Conservation (phyloP, 2,797 vertebrate species). For the Hypotaenidia philippensis region DNA sequence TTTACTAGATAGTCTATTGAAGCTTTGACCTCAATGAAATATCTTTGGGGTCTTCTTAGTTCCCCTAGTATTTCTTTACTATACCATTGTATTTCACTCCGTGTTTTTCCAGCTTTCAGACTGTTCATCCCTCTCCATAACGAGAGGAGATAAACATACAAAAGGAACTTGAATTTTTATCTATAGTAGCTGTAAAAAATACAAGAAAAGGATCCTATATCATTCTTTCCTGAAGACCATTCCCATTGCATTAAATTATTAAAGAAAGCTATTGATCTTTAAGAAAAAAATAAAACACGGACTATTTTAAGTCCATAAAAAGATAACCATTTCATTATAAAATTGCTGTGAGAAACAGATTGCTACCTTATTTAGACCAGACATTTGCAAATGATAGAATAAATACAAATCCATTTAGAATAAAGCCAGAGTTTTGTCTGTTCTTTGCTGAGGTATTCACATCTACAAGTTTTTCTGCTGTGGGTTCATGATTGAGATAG, state of each 20-base stretch:
- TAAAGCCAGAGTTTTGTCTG: not conserved
- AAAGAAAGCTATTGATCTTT: not conserved
- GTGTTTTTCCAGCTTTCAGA: not conserved
- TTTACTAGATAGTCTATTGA: not conserved
- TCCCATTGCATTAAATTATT: not conserved
- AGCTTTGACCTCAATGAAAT: not conserved
- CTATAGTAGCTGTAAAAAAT: not conserved
- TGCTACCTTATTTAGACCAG: not conserved
- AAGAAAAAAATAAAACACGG: not conserved
- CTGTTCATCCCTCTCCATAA: not conserved
- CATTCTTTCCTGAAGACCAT: not conserved
- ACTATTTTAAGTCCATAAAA: not conserved
- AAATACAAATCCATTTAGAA: not conserved
- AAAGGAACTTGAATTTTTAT: not conserved
- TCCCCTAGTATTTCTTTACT: not conserved
- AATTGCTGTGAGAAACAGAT: not conserved
- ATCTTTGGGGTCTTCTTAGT: not conserved
- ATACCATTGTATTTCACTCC: not conserved
- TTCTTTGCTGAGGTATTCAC: not conserved
- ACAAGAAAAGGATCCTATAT: not conserved
- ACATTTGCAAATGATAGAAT: not conserved
- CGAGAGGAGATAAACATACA: not conserved
- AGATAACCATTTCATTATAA: not conserved
- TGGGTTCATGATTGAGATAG: not conserved
- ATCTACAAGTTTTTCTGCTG: not conserved